Conservation (phyloP, 2,797 vertebrate species). For the Pterois miles region DNA sequence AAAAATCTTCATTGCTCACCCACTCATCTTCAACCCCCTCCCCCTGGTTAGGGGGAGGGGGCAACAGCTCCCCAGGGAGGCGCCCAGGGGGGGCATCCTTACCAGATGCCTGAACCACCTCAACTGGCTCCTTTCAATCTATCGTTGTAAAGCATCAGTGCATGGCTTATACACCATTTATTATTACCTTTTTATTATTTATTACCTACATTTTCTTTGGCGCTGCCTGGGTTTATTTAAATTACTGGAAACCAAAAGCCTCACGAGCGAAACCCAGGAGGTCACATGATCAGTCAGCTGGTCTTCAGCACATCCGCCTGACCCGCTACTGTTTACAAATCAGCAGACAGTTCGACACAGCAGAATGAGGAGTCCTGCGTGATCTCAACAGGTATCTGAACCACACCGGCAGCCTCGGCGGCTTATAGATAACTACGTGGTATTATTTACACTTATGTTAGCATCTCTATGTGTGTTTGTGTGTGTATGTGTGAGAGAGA, state of each 20-base stretch:
- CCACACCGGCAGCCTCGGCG: not conserved
- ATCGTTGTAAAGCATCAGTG: too few species aligned
- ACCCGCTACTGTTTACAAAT: conserved; percentile 82
- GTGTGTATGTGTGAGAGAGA: not conserved
- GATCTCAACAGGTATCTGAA: conserved; percentile 68
- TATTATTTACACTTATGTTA: rapidly evolving
- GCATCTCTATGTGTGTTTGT: not conserved
- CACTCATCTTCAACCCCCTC: too few species aligned
- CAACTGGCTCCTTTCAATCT: too few species aligned
- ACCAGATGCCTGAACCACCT: too few species aligned
- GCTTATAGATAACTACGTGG: not conserved
- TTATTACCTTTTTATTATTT: too few species aligned
- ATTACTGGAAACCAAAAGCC: not conserved
- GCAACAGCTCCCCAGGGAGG: too few species aligned
- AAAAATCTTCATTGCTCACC: not conserved
- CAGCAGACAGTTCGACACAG: conserved; percentile 39
- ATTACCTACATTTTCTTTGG: too few species aligned
- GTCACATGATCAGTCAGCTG: conserved; percentile 84
- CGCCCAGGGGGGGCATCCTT: too few species aligned
- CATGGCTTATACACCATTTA: too few species aligned
- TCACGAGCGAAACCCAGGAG: not conserved
- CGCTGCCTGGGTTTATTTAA: too few species aligned
- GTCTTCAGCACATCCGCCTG: conserved; percentile 77
- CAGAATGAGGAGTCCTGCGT: conserved; percentile 75
- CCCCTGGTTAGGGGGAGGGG: too few species aligned